A percentile compares a stretch with the other conserved stretches of the same genome.
Conservation (phyloP, 2,888 invertebrate genomes). For the Vesta saturnalis region DNA sequence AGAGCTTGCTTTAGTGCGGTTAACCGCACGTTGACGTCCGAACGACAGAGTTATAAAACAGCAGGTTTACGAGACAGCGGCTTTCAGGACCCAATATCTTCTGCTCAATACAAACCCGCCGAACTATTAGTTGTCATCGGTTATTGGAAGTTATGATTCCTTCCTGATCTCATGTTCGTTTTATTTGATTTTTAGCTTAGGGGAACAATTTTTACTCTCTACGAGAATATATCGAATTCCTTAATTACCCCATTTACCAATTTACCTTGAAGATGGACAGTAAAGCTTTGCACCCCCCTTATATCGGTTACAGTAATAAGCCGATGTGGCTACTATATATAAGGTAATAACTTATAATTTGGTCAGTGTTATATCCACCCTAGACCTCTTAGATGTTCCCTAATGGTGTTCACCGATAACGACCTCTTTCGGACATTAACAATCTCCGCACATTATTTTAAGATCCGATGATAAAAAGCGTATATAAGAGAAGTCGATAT, state of each 20-base stretch:
- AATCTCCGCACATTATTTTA: conserved; percentile 37
- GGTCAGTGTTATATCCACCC: conserved; percentile 53
- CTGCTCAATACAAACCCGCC: conserved; percentile 49
- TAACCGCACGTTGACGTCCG: conserved; percentile 38
- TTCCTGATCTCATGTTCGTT: conserved; percentile 39
- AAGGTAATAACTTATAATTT: conserved; percentile 59
- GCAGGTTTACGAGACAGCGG: conserved; percentile 40
- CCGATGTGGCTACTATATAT: conserved; percentile 51
- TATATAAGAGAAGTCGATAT: neutral
- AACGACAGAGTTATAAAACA: conserved; percentile 36
- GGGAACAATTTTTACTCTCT: conserved; percentile 7
- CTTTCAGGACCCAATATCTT: conserved; percentile 51
- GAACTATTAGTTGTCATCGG: conserved; percentile 55
- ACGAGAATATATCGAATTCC: neutral
- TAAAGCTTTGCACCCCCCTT: conserved; percentile 23
- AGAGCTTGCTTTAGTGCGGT: conserved; percentile 36
- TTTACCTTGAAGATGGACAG: neutral
- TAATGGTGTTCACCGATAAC: conserved; percentile 53
- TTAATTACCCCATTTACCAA: neutral
- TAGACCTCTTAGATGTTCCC: conserved; percentile 52
- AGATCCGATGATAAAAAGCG: neutral
- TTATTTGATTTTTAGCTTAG: conserved; percentile 34
- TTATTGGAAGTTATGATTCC: conserved; percentile 56
- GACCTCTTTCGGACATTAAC: conserved; percentile 44
- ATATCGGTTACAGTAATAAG: conserved; percentile 46